Evolutionary conservation across 2,888 invertebrate genomes (phyloP).

Genomic region (Dilophus febrilis): DNA sequence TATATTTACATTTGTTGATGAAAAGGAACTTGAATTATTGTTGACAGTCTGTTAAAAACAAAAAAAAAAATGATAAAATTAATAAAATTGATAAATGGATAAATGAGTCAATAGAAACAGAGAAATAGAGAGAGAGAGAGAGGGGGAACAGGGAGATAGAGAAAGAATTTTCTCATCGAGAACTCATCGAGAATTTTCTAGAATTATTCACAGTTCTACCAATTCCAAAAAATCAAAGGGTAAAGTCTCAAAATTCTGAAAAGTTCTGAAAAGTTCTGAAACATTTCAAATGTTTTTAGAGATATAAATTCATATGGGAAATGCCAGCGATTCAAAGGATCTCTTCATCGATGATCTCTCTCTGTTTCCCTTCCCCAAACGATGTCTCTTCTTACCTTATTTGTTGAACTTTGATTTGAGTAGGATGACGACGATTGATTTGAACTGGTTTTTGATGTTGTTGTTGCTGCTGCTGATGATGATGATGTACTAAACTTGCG

Average conservation of each 20-base stretch:
- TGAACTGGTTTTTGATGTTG: slow-evolving; percentile 6
- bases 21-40: slow-evolving; percentile 15
- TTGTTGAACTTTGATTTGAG: slow-evolving; percentile 7
- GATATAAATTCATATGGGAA: no score
- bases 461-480: slow-evolving; percentile 21
- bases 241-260: no score
- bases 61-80: background rate
- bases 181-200: no score
- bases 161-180: no score
- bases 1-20: slow-evolving; percentile 10
- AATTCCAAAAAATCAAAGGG: no score
- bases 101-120: no score
- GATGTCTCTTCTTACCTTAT: slow-evolving; percentile 3
- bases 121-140: no score
- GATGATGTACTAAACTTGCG: slow-evolving; percentile 37
- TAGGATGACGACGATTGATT: background rate
- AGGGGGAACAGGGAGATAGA: no score
- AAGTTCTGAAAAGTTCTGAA: no score
- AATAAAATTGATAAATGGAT: no score
- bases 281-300: no score
- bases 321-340: background rate
- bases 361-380: background rate
- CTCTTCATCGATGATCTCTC: slow-evolving; percentile 1
- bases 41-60: slow-evolving; percentile 11
- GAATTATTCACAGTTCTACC: no score